Evolutionary conservation across 2,113 vertebrate genomes (phyloP), one percentile per base, ranked within the genome.

Genomic region (Antechinus flavipes): DNA sequence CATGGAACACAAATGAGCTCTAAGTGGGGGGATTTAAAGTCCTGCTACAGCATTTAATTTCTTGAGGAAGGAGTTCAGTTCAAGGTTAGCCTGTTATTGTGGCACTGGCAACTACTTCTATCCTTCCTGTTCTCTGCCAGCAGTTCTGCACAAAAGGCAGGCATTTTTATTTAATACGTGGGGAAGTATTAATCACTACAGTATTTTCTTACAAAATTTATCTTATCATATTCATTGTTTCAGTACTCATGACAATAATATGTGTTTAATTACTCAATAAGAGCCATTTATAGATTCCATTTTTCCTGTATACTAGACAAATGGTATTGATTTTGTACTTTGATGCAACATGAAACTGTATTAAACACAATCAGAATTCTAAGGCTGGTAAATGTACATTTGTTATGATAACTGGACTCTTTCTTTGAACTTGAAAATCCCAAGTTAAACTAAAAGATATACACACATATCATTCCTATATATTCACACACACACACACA

Each of bases 241-340:
- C 98, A 99, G 99, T 99, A 99, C 98, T 98, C 98, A 98, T 99
- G 99, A 99, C 99, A 99, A 99, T 99, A 99, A 99, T 99, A 99
- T 99, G 99, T 99, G 99, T 99, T 99, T 99, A 99, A 99, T 99
- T 99, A 99, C 99, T 99, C 99, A 99, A 99, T 99, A 99, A 99
- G 99, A 99, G 98, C 98, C 98, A 98, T 99, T 99, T 99, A 99
- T 99, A 99, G 99, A 99, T 99, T 99, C 98, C 98, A 99, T 98
- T 99, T 99, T 99, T 99, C 99, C 99, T 99, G 98, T 99, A 99
- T 98, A 99, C 99, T 99, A 99, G 99, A 99, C 99, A 99, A 99
- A 99, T 99, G 99, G 98, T 99, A 99, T 99, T 99, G 99, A 99
- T 99, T 99, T 98, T 99, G 98, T 99, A 99, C 99, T 98, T 98